These are phyloP conservation scores for Drosophila burlai DNA, from an alignment of 1,140 invertebrate species.

Conservation along the genomic window DNA sequence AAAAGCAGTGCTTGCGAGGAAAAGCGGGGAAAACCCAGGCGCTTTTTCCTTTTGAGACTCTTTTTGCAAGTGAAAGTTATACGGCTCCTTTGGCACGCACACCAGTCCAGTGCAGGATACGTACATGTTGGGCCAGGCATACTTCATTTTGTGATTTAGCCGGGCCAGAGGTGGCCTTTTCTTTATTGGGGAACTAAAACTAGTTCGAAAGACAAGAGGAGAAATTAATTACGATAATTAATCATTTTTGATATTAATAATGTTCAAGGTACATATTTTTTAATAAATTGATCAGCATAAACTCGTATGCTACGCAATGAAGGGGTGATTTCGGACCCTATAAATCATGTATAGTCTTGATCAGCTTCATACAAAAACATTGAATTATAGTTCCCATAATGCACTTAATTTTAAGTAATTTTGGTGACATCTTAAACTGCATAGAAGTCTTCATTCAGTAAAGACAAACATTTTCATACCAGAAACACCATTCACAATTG, in stretches of 20 bases:
- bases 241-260: neutral
- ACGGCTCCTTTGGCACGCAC: conserved; percentile 40
- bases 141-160: conserved; percentile 33
- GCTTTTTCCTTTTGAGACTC: conserved; percentile 21
- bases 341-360: no score
- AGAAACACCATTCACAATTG: neutral
- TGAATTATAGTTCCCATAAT: neutral
- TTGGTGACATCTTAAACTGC: neutral
- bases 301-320: neutral
- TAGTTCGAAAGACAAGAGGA: neutral
- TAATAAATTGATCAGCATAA: neutral
- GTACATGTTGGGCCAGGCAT: conserved; percentile 17
- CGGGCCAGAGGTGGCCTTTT: conserved; percentile 9
- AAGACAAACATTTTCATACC: neutral
- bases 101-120: conserved; percentile 13
- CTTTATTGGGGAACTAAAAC: neutral
- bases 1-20: conserved; percentile 21
- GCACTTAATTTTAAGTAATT: neutral
- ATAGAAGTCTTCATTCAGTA: neutral
- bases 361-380: neutral
- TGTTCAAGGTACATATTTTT: neutral
- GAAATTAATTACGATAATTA: neutral
- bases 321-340: no score
- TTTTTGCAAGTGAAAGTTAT: conserved; percentile 52
- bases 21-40: conserved; percentile 64